A percentile compares a stretch with the other conserved stretches of the same genome.
Conservation (phyloP, 2,888 invertebrate species). For the Branchinecta sandiegonensis region DNA sequence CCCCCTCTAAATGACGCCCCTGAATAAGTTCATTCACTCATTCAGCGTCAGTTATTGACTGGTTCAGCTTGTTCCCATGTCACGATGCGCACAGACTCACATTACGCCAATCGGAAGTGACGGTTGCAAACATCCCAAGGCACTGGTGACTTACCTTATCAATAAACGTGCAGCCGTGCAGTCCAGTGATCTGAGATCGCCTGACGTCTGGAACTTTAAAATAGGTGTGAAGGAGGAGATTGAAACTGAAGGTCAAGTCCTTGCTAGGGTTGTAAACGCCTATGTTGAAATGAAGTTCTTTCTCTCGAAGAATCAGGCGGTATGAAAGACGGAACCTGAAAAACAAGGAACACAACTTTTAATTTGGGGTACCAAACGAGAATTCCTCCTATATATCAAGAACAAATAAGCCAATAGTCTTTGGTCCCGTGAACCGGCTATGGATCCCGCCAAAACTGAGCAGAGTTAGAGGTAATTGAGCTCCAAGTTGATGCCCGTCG, state of each 20-base stretch:
- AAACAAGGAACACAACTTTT: slow-evolving; percentile 2
- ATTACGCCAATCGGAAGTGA: too few species aligned
- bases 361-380: background rate
- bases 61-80: too few species aligned
- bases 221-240: slow-evolving; percentile 83
- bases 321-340: slow-evolving; percentile 77
- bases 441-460: too few species aligned
- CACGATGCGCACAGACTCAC: too few species aligned
- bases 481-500: too few species aligned
- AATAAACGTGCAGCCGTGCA: slow-evolving; percentile 75
- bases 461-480: too few species aligned
- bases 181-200: slow-evolving; percentile 76
- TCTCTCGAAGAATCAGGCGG: slow-evolving; percentile 73
- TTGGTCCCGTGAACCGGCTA: too few species aligned
- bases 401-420: too few species aligned
- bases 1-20: too few species aligned
- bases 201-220: slow-evolving; percentile 89
- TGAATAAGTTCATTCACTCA: too few species aligned
- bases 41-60: too few species aligned
- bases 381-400: background rate
- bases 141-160: slow-evolving; percentile 50
- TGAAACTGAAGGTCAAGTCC: slow-evolving; percentile 77
- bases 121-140: too few species aligned
- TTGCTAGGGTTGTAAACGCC: slow-evolving; percentile 87
- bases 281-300: slow-evolving; percentile 81